These are phyloP conservation scores for Drosophila rellima DNA, from an alignment of 2,888 invertebrate genomes.

Conservation along the genomic window DNA sequence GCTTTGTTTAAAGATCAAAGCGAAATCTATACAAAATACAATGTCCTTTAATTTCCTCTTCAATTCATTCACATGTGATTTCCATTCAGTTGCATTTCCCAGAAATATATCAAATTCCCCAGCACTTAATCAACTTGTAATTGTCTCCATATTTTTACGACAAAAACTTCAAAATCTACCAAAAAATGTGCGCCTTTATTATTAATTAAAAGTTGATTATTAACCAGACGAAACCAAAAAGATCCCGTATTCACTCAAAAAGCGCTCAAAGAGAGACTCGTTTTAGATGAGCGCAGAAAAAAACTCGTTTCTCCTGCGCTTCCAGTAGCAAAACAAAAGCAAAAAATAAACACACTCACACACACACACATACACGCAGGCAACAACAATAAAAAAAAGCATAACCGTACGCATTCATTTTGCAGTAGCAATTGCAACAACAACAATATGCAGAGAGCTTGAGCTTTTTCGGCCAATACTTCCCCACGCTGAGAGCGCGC, in stretches of 20 bases:
- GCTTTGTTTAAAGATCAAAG: background rate
- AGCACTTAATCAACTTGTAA: conserved; percentile 43
- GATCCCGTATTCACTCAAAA: conserved; percentile 28
- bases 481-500: conserved; percentile 36
- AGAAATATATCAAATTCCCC: conserved; percentile 57
- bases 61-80: background rate
- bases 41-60: conserved; percentile 13
- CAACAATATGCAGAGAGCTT: conserved; percentile 7
- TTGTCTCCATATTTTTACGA: conserved; percentile 22
- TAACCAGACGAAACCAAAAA: conserved; percentile 29
- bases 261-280: conserved; percentile 35
- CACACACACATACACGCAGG: background rate
- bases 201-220: conserved; percentile 65
- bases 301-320: conserved; percentile 72
- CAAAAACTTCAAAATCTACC: conserved; percentile 19
- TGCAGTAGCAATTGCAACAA: conserved; percentile 49
- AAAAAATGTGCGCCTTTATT: conserved; percentile 28
- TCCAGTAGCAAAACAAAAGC: conserved; percentile 57
- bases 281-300: conserved; percentile 18
- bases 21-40: background rate
- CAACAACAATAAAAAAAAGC: conserved; percentile 30
- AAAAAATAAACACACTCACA: conserved; percentile 15
- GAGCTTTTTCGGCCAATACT: conserved; percentile 20
- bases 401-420: conserved; percentile 68
- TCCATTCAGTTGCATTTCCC: conserved; percentile 1